Base-by-base conservation (phyloP, 2,797 vertebrate genomes). In the Hybognathus amarus region DNA sequence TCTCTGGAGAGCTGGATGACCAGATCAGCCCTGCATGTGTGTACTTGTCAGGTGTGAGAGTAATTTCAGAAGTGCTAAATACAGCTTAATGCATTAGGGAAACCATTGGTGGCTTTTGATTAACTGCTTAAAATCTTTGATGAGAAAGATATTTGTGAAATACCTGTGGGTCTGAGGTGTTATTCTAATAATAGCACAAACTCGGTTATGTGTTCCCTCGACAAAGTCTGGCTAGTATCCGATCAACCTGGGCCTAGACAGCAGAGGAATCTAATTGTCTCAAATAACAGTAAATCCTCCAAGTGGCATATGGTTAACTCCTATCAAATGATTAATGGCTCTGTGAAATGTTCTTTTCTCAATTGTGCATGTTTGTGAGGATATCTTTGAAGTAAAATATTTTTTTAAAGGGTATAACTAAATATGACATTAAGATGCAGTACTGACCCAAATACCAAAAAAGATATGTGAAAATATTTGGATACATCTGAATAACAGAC, bases 81-180 rank as follows among this genome's bases (percentile, higher is more conserved):
- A 66, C 50, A 66, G 45, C 74, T 73, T 59, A 87, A 80, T 66
- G 47, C 85, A 77, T 77, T 71, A 77, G 78, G 47, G 74, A 73
- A 84, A 73, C 82, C 10, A 66, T 70, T 74, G 59, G 85, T 74
- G 85, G 85, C 45, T 73, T 83, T 80, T 86, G 82, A 83, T 86
- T 83, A 86, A 83, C 82, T 71, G 77, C 77, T 80, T 61, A 80
- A 50, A 77, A 83, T 75, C 45, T 66, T 67, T 83, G 77, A 77
- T 80, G 56, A 40, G 36, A 67, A n/a, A 11, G 66, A 83, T 83
- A 59, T 83, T 66, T 83, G 77, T 70, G 77, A 71, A 79, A 83
- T 83, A 85, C 80, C 63, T 78, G 76, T 64, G 77, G 71, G 63
- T 83, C 67, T 68, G 45, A 40, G 10, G 70, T 81, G 54, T 33